Evolutionary conservation across 2,797 vertebrate species (phyloP).

Genomic region (Taeniopygia guttata): DNA sequence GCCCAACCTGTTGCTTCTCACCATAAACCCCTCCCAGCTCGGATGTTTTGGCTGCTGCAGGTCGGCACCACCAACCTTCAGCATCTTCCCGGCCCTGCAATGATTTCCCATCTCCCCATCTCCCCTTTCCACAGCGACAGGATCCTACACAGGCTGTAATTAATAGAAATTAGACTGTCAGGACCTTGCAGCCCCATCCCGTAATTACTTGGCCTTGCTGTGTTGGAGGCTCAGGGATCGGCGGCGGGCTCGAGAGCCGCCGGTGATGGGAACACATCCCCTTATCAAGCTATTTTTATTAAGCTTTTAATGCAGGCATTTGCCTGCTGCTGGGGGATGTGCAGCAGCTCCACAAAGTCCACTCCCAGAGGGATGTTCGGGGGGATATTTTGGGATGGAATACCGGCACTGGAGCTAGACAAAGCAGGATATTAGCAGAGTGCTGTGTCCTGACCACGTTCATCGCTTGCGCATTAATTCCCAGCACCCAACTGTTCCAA

Average conservation of each 20-base stretch:
- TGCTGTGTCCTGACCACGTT: neutral
- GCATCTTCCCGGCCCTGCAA: neutral
- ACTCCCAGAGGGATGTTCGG: neutral
- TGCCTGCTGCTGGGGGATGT: neutral
- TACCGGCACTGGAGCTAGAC: neutral
- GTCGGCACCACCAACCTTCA: neutral
- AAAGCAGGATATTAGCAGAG: constrained; percentile 10
- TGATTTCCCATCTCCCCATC: neutral
- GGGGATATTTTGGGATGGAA: constrained; percentile 45
- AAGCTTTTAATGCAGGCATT: constrained; percentile 35
- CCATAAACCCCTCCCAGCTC: neutral
- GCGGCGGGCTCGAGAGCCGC: neutral
- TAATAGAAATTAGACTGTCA: constrained; percentile 48
- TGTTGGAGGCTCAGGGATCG: neutral
- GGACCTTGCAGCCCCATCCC: constrained; percentile 44
- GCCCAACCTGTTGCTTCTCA: neutral
- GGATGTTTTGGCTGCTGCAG: neutral
- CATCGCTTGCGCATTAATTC: neutral
- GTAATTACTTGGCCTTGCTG: constrained; percentile 40
- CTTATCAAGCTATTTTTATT: constrained; percentile 37
- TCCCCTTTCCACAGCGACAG: neutral
- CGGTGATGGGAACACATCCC: neutral
- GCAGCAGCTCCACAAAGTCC: neutral
- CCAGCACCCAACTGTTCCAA: neutral
- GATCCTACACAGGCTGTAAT: neutral